phyloP scores from a whole-genome alignment of 2,113 vertebrate species.

The Turnix velox region DNA sequence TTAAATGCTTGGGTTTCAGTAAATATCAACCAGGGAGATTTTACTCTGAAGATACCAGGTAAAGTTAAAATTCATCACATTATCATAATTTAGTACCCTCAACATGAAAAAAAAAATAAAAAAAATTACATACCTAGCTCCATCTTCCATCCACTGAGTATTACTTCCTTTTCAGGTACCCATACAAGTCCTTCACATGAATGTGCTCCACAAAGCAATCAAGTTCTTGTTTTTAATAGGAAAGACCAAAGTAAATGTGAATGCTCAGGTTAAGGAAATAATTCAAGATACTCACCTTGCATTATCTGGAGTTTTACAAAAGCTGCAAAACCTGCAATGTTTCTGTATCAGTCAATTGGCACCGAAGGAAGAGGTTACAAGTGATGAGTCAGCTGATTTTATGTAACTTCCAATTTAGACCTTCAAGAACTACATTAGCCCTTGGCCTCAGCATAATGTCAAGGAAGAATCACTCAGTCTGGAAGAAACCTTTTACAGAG shows the following conservation, averaged over 20 bases:
- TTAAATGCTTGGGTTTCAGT: neutral
- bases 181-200: neutral
- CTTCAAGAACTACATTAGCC: neutral
- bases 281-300: neutral
- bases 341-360: neutral
- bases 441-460: neutral
- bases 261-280: neutral
- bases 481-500: neutral
- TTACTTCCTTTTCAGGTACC: neutral
- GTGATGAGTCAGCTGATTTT: constrained; percentile 30
- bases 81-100: neutral
- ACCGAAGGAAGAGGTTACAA: neutral
- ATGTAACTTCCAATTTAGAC: constrained; percentile 11
- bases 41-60: neutral
- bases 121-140: neutral
- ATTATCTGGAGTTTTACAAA: neutral
- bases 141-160: neutral
- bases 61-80: neutral
- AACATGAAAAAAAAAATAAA: neutral
- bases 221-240: neutral
- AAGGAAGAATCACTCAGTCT: neutral
- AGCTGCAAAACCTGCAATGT: neutral
- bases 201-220: neutral
- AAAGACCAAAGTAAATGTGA: neutral
- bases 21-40: neutral